Evolutionary conservation across 2,797 vertebrate species (phyloP).

Genomic region (Sparidentex hasta): DNA sequence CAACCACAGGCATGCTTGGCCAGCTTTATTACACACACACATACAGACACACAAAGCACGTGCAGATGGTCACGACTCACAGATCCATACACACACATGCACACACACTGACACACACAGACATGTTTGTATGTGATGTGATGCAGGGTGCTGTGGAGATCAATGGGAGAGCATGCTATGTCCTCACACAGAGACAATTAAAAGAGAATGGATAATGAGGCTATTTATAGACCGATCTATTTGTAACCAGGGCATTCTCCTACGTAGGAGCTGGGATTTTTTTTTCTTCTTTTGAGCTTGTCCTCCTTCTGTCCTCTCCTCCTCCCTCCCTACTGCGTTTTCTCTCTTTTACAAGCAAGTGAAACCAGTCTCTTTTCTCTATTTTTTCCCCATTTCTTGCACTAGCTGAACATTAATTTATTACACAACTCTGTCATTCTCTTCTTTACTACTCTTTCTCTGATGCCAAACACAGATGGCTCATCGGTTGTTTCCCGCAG

Average conservation of each 20-base stretch:
- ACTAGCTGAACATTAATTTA: not conserved
- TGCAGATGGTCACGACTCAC: conserved; percentile 46
- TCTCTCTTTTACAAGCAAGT: conserved; percentile 23
- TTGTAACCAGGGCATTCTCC: conserved; percentile 81
- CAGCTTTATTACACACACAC: conserved; percentile 40
- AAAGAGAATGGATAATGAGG: conserved; percentile 84
- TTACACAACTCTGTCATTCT: not conserved
- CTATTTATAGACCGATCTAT: conserved; percentile 85
- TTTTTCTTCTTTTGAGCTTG: conserved; percentile 50
- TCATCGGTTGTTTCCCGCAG: conserved; percentile 22
- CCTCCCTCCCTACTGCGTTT: conserved; percentile 15
- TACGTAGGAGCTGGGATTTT: conserved; percentile 59
- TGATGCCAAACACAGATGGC: not conserved
- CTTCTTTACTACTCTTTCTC: conserved; percentile 2
- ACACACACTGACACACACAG: conserved; percentile 24
- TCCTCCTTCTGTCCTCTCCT: conserved; percentile 48
- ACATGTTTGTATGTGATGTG: conserved; percentile 56
- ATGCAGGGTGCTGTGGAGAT: conserved; percentile 64
- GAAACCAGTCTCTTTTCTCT: conserved; percentile 6
- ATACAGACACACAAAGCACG: conserved; percentile 41
- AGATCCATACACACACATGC: conserved; percentile 7
- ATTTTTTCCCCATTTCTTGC: conserved; percentile 9
- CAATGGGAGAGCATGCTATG: conserved; percentile 70
- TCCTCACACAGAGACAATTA: conserved; percentile 78
- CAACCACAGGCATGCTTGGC: conserved; percentile 51